A percentile compares a stretch with the other conserved stretches of the same genome.
Conservation (phyloP, 2,797 vertebrate genomes). For the Neosilurus mollespiculum region DNA sequence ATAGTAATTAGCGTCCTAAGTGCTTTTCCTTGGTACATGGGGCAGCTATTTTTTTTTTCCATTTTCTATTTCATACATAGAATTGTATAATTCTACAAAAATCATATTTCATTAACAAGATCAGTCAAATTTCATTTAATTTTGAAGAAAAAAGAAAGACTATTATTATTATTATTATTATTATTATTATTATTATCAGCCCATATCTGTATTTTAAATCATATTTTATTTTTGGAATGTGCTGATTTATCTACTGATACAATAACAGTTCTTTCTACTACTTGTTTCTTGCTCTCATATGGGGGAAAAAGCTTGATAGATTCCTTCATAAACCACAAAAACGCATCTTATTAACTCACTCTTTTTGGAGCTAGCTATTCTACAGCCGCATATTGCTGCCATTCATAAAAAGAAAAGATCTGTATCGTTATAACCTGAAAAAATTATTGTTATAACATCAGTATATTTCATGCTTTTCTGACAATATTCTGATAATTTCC, state of each 20-base stretch:
- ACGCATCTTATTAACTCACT: not conserved
- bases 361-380: too few species aligned
- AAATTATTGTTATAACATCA: too few species aligned
- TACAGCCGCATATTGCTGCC: too few species aligned
- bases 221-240: constrained; percentile 9
- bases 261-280: not conserved
- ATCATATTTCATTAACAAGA: not conserved
- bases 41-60: constrained; percentile 40
- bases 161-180: constrained; percentile 3
- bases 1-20: constrained; percentile 30
- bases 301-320: not conserved
- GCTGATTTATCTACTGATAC: not conserved
- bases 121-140: constrained; percentile 16
- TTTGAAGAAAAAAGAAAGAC: not conserved
- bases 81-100: not conserved
- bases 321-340: not conserved
- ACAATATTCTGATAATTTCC: too few species aligned
- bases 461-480: too few species aligned
- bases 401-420: too few species aligned
- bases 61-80: not conserved
- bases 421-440: too few species aligned
- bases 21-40: constrained; percentile 43
- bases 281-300: not conserved
- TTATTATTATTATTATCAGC: not conserved
- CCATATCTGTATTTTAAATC: not conserved